These are phyloP conservation scores for Tachypleus tridentatus DNA, from an alignment of 1,140 invertebrate species.

Conservation along the genomic window DNA sequence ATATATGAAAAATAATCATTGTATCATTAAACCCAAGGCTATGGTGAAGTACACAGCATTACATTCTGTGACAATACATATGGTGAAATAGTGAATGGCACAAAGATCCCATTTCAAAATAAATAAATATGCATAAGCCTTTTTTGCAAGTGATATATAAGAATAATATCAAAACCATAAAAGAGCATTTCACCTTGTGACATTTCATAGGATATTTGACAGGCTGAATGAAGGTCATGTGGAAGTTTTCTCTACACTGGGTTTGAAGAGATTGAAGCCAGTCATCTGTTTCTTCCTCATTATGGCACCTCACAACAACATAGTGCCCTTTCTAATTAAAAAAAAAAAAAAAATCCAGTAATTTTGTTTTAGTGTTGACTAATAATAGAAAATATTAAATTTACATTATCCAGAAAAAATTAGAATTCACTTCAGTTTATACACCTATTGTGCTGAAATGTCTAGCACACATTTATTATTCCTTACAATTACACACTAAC, in stretches of 20 bases:
- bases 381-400: no score
- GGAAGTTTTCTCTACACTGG: constrained; percentile 41
- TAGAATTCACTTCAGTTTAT: no score
- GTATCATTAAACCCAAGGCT: no score
- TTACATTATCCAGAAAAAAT: no score
- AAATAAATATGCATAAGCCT: constrained; percentile 2
- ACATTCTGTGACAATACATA: neutral
- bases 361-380: no score
- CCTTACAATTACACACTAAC: no score
- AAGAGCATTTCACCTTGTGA: constrained; percentile 28
- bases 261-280: constrained; percentile 42
- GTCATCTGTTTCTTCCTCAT: constrained; percentile 38
- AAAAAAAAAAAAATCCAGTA: neutral
- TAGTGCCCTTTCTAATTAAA: constrained; percentile 40
- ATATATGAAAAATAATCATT: no score
- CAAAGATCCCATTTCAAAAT: neutral
- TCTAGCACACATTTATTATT: no score
- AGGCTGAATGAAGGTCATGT: constrained; percentile 42
- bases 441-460: no score
- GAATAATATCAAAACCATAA: neutral
- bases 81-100: neutral
- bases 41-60: no score
- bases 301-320: constrained; percentile 39
- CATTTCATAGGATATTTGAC: constrained; percentile 32
- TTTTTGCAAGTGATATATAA: neutral